These are phyloP conservation scores for Mamestra brassicae DNA, from an alignment of 2,888 invertebrate species.

Conservation along the genomic window DNA sequence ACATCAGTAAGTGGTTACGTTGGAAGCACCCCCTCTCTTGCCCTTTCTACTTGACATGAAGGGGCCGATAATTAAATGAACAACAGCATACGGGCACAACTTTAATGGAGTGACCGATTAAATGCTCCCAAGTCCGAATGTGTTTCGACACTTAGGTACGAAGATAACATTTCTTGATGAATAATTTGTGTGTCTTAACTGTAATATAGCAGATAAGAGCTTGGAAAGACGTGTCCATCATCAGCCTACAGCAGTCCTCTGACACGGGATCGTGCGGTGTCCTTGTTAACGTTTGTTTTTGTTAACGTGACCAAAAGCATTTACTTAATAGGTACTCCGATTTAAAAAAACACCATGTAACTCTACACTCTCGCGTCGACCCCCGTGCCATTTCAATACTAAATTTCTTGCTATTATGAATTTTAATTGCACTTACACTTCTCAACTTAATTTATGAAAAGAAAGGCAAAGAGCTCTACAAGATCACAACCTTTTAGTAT, in stretches of 20 bases:
- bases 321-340: too few species aligned
- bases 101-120: slow-evolving; percentile 63
- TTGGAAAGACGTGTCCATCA: neutral
- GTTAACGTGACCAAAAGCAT: too few species aligned
- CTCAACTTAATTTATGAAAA: too few species aligned
- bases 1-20: slow-evolving; percentile 54
- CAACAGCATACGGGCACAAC: slow-evolving; percentile 71
- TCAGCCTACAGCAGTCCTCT: neutral
- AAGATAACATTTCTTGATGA: slow-evolving; percentile 26
- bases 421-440: too few species aligned
- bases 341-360: too few species aligned
- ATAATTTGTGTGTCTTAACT: slow-evolving; percentile 5
- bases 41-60: slow-evolving; percentile 61
- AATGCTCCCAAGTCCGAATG: slow-evolving; percentile 45
- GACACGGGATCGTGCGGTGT: too few species aligned
- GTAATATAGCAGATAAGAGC: neutral
- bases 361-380: too few species aligned
- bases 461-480: too few species aligned
- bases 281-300: too few species aligned
- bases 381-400: too few species aligned
- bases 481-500: too few species aligned
- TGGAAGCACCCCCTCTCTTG: slow-evolving; percentile 13
- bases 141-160: slow-evolving; percentile 48
- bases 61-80: slow-evolving; percentile 78
- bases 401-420: too few species aligned